phyloP scores from a whole-genome alignment of 2,888 invertebrate species.

The Caenorhabditis afra region DNA sequence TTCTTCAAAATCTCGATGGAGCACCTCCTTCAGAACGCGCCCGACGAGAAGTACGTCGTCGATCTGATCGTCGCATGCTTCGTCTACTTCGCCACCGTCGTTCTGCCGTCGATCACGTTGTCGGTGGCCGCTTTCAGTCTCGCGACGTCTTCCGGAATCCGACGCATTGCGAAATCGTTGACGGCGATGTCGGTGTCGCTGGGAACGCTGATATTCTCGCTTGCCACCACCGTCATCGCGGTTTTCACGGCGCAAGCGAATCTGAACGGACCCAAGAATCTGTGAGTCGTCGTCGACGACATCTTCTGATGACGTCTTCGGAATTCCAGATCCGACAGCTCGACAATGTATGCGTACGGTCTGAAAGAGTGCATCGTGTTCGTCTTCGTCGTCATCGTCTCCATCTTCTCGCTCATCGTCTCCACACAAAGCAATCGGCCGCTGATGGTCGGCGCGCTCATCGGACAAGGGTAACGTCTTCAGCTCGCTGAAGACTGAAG shows the following conservation, averaged over 20 bases:
- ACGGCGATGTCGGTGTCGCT: slow-evolving; percentile 39
- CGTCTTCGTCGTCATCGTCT: slow-evolving; percentile 36
- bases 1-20: slow-evolving; percentile 56
- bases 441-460: slow-evolving; percentile 31
- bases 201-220: slow-evolving; percentile 39
- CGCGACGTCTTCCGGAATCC: background rate
- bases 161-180: slow-evolving; percentile 32
- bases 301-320: background rate
- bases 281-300: slow-evolving; percentile 31
- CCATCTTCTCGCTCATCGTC: slow-evolving; percentile 47
- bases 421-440: slow-evolving; percentile 30
- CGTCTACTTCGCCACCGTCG: slow-evolving; percentile 56
- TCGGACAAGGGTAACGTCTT: slow-evolving; percentile 46
- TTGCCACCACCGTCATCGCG: slow-evolving; percentile 39
- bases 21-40: slow-evolving; percentile 28
- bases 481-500: background rate
- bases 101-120: slow-evolving; percentile 56
- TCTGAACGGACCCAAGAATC: slow-evolving; percentile 31
- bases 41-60: slow-evolving; percentile 58
- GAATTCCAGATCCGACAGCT: slow-evolving; percentile 38
- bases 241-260: slow-evolving; percentile 53
- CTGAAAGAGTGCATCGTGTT: slow-evolving; percentile 52
- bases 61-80: slow-evolving; percentile 56
- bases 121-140: slow-evolving; percentile 35
- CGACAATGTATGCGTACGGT: slow-evolving; percentile 48